phyloP scores from a whole-genome alignment of 2,888 invertebrate species.

The Myathropa florea region DNA sequence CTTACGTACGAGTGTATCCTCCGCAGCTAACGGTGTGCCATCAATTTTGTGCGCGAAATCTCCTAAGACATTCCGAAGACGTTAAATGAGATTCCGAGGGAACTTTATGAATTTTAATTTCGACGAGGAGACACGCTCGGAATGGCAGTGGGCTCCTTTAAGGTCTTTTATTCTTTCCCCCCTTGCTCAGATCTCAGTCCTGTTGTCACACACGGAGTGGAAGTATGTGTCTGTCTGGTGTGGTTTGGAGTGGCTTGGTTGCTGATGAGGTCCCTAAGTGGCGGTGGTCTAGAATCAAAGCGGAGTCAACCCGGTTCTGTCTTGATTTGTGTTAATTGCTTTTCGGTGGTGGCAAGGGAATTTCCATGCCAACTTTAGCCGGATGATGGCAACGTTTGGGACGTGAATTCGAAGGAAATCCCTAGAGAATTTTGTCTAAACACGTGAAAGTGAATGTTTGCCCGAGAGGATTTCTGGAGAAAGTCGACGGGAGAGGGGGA shows the following conservation, averaged over 20 bases:
- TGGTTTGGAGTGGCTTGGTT: neutral
- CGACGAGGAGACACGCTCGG: neutral
- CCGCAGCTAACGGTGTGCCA: constrained; percentile 1
- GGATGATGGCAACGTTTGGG: constrained; percentile 7
- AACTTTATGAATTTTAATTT: constrained; percentile 67
- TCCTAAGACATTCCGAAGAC: constrained; percentile 38
- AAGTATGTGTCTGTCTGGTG: constrained; percentile 1
- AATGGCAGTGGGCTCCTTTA: neutral
- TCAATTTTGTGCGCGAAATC: constrained; percentile 47
- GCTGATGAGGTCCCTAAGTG: neutral
- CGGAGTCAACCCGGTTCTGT: constrained; percentile 1
- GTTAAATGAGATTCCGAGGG: constrained; percentile 32
- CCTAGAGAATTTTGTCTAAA: constrained; percentile 39
- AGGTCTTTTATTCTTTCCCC: neutral
- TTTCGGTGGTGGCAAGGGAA: constrained; percentile 18
- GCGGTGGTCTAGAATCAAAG: constrained; percentile 7
- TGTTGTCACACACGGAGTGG: constrained; percentile 32
- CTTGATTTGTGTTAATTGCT: constrained; percentile 55
- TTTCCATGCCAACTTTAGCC: constrained; percentile 11
- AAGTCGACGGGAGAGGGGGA: neutral
- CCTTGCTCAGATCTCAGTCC: neutral
- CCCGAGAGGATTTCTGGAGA: neutral
- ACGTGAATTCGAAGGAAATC: constrained; percentile 10
- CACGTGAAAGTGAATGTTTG: neutral
- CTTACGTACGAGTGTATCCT: neutral